Evolutionary conservation across 2,888 invertebrate species (phyloP).

Genomic region (Philhelius pedissequus): DNA sequence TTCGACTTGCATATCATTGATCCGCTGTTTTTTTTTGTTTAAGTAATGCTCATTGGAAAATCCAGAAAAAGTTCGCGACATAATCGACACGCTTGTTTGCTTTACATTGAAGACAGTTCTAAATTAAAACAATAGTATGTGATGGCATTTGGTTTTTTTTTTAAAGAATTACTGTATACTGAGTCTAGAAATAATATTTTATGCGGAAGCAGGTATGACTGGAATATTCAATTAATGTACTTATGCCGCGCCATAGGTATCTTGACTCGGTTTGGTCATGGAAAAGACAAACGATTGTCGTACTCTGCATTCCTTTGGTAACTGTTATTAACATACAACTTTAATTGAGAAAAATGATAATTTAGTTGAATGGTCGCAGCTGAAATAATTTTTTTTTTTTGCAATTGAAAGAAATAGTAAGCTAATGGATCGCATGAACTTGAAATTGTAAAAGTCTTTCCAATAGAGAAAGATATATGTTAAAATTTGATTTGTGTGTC

Average conservation of each 20-base stretch:
- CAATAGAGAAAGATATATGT: too few relatives aligned
- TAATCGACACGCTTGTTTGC: not conserved
- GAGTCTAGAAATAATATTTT: conserved; percentile 45
- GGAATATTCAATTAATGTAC: conserved; percentile 20
- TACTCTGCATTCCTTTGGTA: not conserved
- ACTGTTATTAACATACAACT: not conserved
- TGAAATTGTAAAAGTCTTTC: too few relatives aligned
- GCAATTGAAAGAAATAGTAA: too few relatives aligned
- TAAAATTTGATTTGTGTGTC: too few relatives aligned
- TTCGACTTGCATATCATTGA: too few relatives aligned
- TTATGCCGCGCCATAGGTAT: not conserved
- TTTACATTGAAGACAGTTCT: conserved; percentile 29
- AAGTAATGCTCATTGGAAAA: too few relatives aligned
- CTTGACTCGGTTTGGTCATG: not conserved
- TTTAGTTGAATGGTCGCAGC: not conserved
- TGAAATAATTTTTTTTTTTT: not conserved
- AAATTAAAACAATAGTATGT: conserved; percentile 30
- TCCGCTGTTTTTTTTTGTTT: too few relatives aligned
- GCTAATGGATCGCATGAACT: too few relatives aligned
- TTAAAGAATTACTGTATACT: conserved; percentile 8
- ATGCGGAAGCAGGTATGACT: conserved; percentile 57
- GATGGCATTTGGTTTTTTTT: conserved; percentile 38
- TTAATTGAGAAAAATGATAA: not conserved
- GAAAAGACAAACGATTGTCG: not conserved
- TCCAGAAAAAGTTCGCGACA: too few relatives aligned